These are phyloP conservation scores for Graphium colonna DNA, from an alignment of 2,888 invertebrate genomes.

Conservation along the genomic window DNA sequence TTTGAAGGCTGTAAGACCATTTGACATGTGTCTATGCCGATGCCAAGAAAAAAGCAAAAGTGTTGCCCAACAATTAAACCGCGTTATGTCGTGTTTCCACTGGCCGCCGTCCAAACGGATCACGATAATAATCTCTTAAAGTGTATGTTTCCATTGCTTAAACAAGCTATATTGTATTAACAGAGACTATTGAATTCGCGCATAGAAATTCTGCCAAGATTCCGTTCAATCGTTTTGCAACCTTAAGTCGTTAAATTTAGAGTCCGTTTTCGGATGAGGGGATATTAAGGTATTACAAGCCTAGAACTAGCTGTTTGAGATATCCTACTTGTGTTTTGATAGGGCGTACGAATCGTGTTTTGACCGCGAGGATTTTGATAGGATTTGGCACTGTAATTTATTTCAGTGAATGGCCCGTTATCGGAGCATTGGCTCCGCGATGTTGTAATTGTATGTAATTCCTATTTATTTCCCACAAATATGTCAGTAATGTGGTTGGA, in stretches of 20 bases:
- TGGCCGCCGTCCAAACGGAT: constrained; percentile 21
- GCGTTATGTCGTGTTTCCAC: constrained; percentile 35
- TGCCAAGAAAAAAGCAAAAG: constrained; percentile 19
- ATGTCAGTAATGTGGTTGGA: constrained; percentile 19
- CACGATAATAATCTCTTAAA: constrained; percentile 39
- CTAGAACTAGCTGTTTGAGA: constrained; percentile 43
- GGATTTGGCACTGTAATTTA: constrained; percentile 51
- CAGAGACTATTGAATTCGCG: constrained; percentile 48
- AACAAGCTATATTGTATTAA: constrained; percentile 53
- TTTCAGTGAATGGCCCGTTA: constrained; percentile 50
- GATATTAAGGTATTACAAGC: constrained; percentile 12
- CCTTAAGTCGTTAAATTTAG: constrained; percentile 34
- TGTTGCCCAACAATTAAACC: constrained; percentile 24
- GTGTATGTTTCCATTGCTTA: constrained; percentile 48
- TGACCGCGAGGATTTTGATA: constrained; percentile 55
- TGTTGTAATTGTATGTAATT: constrained; percentile 44
- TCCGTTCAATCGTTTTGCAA: constrained; percentile 21
- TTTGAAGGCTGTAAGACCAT: neutral
- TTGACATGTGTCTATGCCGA: constrained; percentile 3
- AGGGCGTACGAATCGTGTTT: constrained; percentile 57
- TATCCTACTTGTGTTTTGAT: constrained; percentile 65
- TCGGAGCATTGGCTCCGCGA: constrained; percentile 39
- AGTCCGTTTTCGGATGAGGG: constrained; percentile 39
- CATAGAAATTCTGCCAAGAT: constrained; percentile 45
- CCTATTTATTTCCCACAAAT: constrained; percentile 40